These are phyloP conservation scores for Psittacula cyanocephala DNA, from an alignment of 2,113 vertebrate species.

Conservation along the genomic window DNA sequence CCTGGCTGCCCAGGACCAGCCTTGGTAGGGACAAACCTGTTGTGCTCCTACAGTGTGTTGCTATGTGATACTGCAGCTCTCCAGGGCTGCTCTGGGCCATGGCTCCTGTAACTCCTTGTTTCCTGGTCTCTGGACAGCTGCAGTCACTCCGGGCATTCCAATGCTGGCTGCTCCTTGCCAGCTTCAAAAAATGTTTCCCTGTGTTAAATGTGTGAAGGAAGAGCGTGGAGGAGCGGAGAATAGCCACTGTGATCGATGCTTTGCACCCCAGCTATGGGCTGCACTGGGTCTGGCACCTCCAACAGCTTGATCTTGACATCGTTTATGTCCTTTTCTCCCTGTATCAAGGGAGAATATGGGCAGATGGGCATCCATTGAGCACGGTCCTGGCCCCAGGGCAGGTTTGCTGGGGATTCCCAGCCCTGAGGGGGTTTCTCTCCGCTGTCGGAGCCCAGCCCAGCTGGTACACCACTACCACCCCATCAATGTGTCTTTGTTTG, in stretches of 20 bases:
- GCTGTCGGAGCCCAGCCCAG: neutral
- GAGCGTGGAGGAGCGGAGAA: neutral
- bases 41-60: constrained; percentile 4
- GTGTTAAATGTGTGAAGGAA: neutral
- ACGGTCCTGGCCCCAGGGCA: fast-evolving
- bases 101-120: constrained; percentile 19
- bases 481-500: constrained; percentile 47
- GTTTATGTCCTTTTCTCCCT: neutral
- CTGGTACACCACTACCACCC: neutral
- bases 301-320: neutral
- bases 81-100: neutral
- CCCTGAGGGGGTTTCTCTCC: neutral
- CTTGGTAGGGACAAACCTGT: neutral
- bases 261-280: neutral
- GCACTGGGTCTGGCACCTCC: neutral
- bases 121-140: neutral
- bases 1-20: neutral
- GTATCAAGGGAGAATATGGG: too few relatives aligned
- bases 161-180: neutral
- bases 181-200: neutral
- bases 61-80: neutral
- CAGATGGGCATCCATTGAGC: fast-evolving
- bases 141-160: neutral
- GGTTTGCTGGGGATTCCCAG: neutral
- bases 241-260: fast-evolving